A percentile compares a stretch with the other conserved stretches of the same genome.
phyloP scores from a whole-genome alignment of 2,797 vertebrate genomes.

The Girardinus metallicus region DNA sequence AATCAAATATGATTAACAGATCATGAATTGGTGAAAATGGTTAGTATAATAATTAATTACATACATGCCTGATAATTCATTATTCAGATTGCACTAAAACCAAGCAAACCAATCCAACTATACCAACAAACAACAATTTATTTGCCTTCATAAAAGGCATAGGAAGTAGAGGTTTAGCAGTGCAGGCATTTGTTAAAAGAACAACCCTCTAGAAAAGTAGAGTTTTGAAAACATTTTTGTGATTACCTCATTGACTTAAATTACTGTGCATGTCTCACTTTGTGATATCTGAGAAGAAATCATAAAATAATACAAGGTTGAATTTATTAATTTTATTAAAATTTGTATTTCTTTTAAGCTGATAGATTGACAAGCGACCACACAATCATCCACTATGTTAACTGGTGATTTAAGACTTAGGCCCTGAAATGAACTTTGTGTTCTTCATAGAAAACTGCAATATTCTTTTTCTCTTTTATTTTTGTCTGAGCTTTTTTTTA shows the following conservation, averaged over 20 bases:
- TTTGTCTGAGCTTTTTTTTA: not conserved
- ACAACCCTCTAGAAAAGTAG: not conserved
- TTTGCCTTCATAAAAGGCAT: too few relatives aligned
- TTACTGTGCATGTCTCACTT: not conserved
- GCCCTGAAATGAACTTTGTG: not conserved
- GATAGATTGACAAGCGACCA: not conserved
- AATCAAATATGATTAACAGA: too few relatives aligned
- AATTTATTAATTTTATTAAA: not conserved
- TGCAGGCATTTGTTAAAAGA: too few relatives aligned
- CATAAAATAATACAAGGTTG: not conserved
- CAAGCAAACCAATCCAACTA: too few relatives aligned
- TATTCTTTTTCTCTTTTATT: not conserved
- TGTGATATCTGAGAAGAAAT: not conserved
- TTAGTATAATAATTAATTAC: too few relatives aligned
- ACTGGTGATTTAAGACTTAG: not conserved
- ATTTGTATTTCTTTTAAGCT: not conserved
- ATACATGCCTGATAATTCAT: too few relatives aligned
- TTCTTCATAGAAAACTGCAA: not conserved
- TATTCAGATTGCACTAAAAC: too few relatives aligned
- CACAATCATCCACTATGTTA: not conserved
- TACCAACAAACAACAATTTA: too few relatives aligned
- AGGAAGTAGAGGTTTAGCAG: too few relatives aligned
- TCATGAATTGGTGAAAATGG: too few relatives aligned
- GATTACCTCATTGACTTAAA: not conserved
- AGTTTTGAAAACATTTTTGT: not conserved